Base-by-base conservation (phyloP, 2,797 vertebrate species). In the Macroramphosus scolopax region DNA sequence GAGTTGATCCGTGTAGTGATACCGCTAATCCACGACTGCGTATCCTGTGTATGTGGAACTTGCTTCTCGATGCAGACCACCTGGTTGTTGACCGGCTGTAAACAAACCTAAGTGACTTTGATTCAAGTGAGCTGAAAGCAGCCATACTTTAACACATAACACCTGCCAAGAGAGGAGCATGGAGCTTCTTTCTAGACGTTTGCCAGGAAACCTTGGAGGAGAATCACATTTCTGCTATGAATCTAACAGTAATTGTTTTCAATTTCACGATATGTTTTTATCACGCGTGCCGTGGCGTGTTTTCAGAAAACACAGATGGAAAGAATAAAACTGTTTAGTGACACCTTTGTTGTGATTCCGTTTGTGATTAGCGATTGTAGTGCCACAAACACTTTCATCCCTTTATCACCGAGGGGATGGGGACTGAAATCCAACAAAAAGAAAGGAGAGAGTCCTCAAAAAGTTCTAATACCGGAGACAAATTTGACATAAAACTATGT, bases 301-400 rank as follows among this genome's bases (percentile, higher is more conserved):
- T 80, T 76, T 64, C 68, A 65, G 49, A 68, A 73, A 77, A 80
- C 62, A 84, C 77, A 83, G 76, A 81, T 68, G 76, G 77, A 70
- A 48, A 52, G 9, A 57, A 37, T 63, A 48, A 80, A 68, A 18
- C 71, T 58, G 67, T 63, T 69, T 52, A 51, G 24, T 57, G 5
- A 6, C 25, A 32, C 30, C 54, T 59, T 63, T 71, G 38, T 57
- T 57, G 57, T 31, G 44, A 75, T 64, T 68, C 48, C 34, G 37
- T 38, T 41, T 37, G 62, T 65, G 70, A 67, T 77, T 61, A 44
- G 26, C 8, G 17, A 65, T 57, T 62, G 51, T 38, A 7, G 6
- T 48, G 57, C 72, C 61, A 62, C 38, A 75, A 57, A 53, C 24
- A 17, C 31, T 12, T 42, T 52, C 35, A 4, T 17, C 53, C 6